Percentiles rank a stretch among this genome's conserved stretches.
phyloP scores from a whole-genome alignment of 2,113 vertebrate species.

The Marcusenius ussheri region DNA sequence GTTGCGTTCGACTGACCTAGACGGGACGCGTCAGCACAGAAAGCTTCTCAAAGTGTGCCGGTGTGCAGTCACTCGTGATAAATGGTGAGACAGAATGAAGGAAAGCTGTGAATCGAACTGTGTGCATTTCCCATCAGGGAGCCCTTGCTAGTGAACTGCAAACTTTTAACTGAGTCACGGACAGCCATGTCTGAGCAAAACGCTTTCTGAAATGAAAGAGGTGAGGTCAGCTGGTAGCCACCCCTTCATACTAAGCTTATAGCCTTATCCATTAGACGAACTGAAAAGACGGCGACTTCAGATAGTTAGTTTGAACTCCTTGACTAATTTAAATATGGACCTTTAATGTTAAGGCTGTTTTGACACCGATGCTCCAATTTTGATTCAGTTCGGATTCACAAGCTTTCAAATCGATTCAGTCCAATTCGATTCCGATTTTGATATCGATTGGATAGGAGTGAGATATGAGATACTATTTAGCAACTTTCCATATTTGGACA shows the following conservation, averaged over 20 bases:
- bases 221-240: background rate
- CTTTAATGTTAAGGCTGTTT: background rate
- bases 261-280: background rate
- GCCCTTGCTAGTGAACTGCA: background rate
- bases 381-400: background rate
- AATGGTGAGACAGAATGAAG: background rate
- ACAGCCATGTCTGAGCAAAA: background rate
- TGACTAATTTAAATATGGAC: background rate
- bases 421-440: background rate
- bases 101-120: background rate
- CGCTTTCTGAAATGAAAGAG: background rate
- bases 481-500: background rate
- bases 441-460: background rate
- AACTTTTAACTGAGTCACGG: background rate
- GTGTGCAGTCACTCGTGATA: background rate
- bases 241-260: background rate
- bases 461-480: background rate
- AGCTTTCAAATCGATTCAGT: background rate
- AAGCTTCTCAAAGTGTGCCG: background rate
- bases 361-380: background rate
- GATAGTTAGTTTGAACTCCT: background rate
- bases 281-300: background rate
- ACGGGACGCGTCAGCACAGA: background rate
- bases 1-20: background rate
- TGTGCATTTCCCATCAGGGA: background rate